Evolutionary conservation across 2,797 vertebrate genomes (phyloP), one percentile per base, ranked within the genome.

Genomic region (Merluccius polli): DNA sequence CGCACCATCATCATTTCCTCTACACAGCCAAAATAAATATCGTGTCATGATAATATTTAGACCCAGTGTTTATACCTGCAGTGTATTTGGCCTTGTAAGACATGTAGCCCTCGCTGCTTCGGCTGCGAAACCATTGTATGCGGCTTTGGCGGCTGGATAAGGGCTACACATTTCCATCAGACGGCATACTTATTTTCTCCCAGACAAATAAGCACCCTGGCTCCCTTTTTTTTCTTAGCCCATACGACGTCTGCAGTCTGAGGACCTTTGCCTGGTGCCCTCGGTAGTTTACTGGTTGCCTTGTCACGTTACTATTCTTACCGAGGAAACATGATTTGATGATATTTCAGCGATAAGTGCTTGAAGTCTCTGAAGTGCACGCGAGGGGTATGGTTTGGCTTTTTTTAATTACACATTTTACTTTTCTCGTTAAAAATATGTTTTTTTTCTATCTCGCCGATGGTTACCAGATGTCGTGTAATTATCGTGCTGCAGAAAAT

Each of bases 191-290:
- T 85, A 86, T 88, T 86, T 84, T 78, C 78, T 79, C 71, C 75
- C 63, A 81, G 75, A 83, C 78, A 85, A 91, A 90, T 84, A 84
- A 85, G 75, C 81, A 88, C 78, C 78, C 48, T 73, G 8, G 59
- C 77, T 48, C 77, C 79, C 41, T 31, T 77, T 80, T 84, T 72
- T 84, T 74, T 74, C 52, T 30, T 2, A 11, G 52, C 52, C 65
- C 12, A 8, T 32, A 32, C 13, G 59, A 65, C 59, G 59, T 24
- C 59, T 27, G 59, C 10, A 59, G 52, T 59, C 52, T 59, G 52
- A 59, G 21, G 21, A 59, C n/a, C 52, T 6, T 8, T 59, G 52
- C 52, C n/a, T 48, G 44, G 5, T 44, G 44, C 44, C 0, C 59
- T 65, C n/a, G 24, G 10, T 65, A 27, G 67, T 32, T 69, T 16